phyloP scores from a whole-genome alignment of 2,888 invertebrate species.

The Leptogaster cylindrica region DNA sequence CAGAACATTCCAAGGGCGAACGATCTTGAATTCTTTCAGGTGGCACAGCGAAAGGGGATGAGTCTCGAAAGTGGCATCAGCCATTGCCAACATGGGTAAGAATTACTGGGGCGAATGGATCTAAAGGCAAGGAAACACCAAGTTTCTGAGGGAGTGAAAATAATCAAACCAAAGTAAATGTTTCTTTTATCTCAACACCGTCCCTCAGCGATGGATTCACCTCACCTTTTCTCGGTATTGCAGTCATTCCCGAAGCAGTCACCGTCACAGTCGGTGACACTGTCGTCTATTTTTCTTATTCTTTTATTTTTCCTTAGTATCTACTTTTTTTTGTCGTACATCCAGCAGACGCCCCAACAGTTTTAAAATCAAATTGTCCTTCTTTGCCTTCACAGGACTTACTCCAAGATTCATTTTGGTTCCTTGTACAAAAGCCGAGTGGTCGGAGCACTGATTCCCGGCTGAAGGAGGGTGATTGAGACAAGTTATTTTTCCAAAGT shows the following conservation, averaged over 20 bases:
- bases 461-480: slow-evolving; percentile 12
- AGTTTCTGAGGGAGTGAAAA: slow-evolving; percentile 39
- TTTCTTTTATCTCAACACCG: slow-evolving; percentile 38
- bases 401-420: neutral
- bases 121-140: neutral
- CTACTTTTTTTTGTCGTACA: slow-evolving; percentile 6
- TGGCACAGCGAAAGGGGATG: no score
- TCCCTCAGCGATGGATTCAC: slow-evolving; percentile 23
- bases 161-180: slow-evolving; percentile 43
- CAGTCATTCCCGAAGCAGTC: neutral
- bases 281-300: no score
- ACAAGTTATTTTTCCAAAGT: slow-evolving; percentile 10
- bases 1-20: slow-evolving; percentile 7
- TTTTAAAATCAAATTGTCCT: slow-evolving; percentile 34
- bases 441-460: slow-evolving; percentile 9
- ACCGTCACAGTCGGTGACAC: neutral
- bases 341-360: slow-evolving; percentile 9
- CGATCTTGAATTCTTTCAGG: neutral
- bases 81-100: neutral
- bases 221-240: slow-evolving; percentile 14
- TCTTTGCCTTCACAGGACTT: slow-evolving; percentile 16
- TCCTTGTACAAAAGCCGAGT: neutral
- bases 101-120: neutral
- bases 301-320: no score
- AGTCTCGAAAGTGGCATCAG: no score